A percentile compares a stretch with the other conserved stretches of the same genome.
Evolutionary conservation across 2,888 invertebrate species (phyloP).

Genomic region (Chelonus formosanus): DNA sequence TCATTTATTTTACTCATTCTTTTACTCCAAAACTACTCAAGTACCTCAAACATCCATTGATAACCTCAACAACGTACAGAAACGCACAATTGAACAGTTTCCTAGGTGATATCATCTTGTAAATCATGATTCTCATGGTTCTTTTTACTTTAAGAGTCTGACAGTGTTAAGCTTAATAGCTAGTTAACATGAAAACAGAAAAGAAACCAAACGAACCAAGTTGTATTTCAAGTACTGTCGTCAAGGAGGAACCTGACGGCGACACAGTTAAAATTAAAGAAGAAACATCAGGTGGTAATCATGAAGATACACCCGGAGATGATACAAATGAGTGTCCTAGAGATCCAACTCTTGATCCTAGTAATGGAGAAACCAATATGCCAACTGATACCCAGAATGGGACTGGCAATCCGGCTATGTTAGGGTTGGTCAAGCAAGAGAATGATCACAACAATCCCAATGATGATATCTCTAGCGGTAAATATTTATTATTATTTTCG

Average conservation of each 20-base stretch:
- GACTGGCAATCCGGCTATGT: constrained; percentile 50
- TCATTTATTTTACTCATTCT: neutral
- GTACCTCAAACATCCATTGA: neutral
- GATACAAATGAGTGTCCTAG: constrained; percentile 57
- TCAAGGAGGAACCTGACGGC: constrained; percentile 61
- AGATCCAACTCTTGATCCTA: constrained; percentile 54
- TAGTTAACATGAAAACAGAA: constrained; percentile 61
- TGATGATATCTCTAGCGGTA: constrained; percentile 55
- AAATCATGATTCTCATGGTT: constrained; percentile 15
- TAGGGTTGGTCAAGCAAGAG: constrained; percentile 59
- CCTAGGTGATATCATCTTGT: neutral
- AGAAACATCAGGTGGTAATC: constrained; percentile 52
- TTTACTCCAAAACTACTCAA: no score
- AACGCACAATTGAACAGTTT: constrained; percentile 27
- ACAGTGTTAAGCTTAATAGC: constrained; percentile 34
- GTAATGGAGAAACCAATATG: constrained; percentile 50
- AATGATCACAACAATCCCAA: constrained; percentile 54
- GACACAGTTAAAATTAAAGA: constrained; percentile 62
- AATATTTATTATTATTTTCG: constrained; percentile 28
- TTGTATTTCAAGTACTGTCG: constrained; percentile 58
- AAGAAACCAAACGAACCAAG: constrained; percentile 61
- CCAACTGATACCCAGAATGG: constrained; percentile 55
- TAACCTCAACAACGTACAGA: constrained; percentile 40
- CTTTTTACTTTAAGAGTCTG: constrained; percentile 39
- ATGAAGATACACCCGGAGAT: constrained; percentile 57